phyloP scores from a whole-genome alignment of 2,113 vertebrate species.

The Colius striatus region DNA sequence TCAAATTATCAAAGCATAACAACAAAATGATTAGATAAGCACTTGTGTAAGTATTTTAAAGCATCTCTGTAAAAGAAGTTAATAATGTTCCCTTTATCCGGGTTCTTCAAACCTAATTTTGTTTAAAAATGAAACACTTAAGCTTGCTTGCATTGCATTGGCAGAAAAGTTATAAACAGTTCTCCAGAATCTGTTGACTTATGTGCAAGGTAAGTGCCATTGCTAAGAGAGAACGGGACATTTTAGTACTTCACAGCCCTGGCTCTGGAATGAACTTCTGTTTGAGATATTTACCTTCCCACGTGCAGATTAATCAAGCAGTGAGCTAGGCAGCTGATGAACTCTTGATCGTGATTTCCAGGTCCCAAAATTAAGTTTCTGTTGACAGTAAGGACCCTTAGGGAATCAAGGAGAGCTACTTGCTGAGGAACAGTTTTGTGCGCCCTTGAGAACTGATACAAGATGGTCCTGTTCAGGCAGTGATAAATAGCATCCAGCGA shows the following conservation, averaged over 20 bases:
- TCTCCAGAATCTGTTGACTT: background rate
- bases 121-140: background rate
- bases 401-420: constrained; percentile 92
- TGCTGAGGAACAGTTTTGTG: constrained; percentile 98
- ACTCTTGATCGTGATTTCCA: constrained; percentile 97
- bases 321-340: constrained; percentile 95
- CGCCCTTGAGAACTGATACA: constrained; percentile 96
- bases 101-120: background rate
- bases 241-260: background rate
- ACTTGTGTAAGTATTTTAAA: background rate
- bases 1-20: background rate
- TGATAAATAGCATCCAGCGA: constrained; percentile 95
- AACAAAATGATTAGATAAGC: background rate
- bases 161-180: background rate
- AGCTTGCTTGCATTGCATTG: background rate
- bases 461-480: constrained; percentile 95
- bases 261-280: background rate
- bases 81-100: background rate
- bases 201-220: background rate
- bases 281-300: constrained; percentile 83
- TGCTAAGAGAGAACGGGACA: background rate
- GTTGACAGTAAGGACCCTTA: constrained; percentile 94
- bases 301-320: constrained; percentile 93
- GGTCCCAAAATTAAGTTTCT: constrained; percentile 95
- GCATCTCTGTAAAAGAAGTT: background rate